Base-by-base conservation (phyloP, 1,140 invertebrate genomes). In the Euura lappo region DNA sequence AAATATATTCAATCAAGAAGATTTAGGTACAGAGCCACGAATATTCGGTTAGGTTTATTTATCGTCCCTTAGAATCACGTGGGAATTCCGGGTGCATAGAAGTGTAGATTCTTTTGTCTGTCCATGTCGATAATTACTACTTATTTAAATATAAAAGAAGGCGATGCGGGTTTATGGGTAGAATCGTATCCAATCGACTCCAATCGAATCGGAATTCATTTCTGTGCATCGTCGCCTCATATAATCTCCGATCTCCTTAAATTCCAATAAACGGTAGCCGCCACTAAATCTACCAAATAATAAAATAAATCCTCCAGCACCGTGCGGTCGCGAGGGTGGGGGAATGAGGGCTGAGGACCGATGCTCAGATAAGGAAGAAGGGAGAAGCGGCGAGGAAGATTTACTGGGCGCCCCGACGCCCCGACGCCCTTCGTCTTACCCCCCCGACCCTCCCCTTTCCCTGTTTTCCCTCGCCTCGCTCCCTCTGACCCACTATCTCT, bases 221-320 rank as follows among this genome's bases (percentile, higher is more conserved):
- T 60, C 13, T 60, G 51, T 11, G 8, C 51, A 60, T 60, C 51
- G 51, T 72, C 47, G 28, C 65, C 72, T 67, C 72, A 69, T 68
- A 7, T 68, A 7, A 69, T 73, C 64, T 75, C 72, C 71, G 76
- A 79, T 79, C 75, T 65, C 73, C 51, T 75, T 68, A 73, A 73
- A 78, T 79, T 79, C 75, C 72, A 73, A 78, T 75, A 79, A 79
- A 78, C 79, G 75, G 76, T 81, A 80, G 79, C 74, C 76, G 71
- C 73, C 75, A 77, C 71, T 81, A 81, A 81, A 81, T 81, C 79
- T 76, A 79, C 71, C 72, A 75, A 79, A 80, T 80, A 79, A 78
- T 77, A 73, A 80, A 80, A 81, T 80, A 81, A 80, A 81, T 81
- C 78, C 67, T 78, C 44, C 71, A 47, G 43, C 60, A 75, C 72